Base-by-base conservation (phyloP, 2,888 invertebrate genomes). In the Sarcophaga rosellei region DNA sequence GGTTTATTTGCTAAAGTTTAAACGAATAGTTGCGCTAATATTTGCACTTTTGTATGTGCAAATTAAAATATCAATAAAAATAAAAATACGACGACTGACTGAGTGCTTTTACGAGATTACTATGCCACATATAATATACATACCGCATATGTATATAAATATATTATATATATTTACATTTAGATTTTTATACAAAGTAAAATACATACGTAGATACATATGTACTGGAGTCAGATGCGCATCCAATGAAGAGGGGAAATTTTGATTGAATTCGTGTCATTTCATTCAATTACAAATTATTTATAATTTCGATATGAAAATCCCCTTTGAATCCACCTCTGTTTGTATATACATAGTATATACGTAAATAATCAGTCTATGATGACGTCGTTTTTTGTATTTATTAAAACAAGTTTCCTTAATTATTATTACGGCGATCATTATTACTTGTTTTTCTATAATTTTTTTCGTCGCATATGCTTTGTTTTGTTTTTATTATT, bases 51-150 rank as follows among this genome's bases (percentile, higher is more conserved):
- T 78, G 61, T 70, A 15, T 35, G 70, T 69, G 70, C 78, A 79
- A 82, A 85, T 85, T 85, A 70, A 82, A 82, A 82, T 82, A 85
- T 82, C 79, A 82, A 85, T 85, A 82, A 78, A 35, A 35, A 35
- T 78, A 63, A 63, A 73, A 78, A 44, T 78, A 70, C 74, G 73
- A 70, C 74, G 73, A 68, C 80, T 61, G 20, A 17, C n/a, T 61
- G 61, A 20, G n/a, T n/a, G 61, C 61, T 61, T 61, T 21, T 20
- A 21, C 61, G n/a, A 20, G n/a, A 35, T 35, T 35, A 35, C 2
- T 35, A 35, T 35, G 10, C 35, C 35, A 35, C 8, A 35, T 35
- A 35, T 10, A 10, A 35, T 35, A 6, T 35, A 35, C 35, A 35
- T 35, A 35, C 35, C 35, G 6, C 35, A 35, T 25, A 25, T 25